These are phyloP conservation scores for Ennomos erosarius DNA, from an alignment of 2,888 invertebrate genomes.

Conservation along the genomic window DNA sequence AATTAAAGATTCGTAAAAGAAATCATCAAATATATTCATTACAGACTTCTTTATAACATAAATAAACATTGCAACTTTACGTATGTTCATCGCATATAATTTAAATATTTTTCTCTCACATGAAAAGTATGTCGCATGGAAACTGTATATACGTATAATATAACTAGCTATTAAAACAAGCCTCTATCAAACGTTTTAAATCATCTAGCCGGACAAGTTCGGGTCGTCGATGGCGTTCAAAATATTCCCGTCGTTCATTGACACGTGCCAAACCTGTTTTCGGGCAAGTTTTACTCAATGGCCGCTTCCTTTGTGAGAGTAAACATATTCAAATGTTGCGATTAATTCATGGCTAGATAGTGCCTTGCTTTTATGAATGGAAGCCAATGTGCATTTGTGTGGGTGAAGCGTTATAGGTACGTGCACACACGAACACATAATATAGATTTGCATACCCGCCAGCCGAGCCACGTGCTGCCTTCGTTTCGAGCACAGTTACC, in stretches of 20 bases:
- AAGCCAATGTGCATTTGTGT: slow-evolving; percentile 64
- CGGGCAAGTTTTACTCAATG: slow-evolving; percentile 81
- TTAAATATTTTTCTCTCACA: slow-evolving; percentile 3
- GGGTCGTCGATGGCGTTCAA: slow-evolving; percentile 71
- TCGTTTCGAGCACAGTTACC: slow-evolving; percentile 74
- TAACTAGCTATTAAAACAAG: slow-evolving; percentile 65
- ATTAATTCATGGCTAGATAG: slow-evolving; percentile 84
- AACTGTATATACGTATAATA: slow-evolving; percentile 41
- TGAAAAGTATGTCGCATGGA: slow-evolving; percentile 44
- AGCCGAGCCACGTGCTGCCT: slow-evolving; percentile 75
- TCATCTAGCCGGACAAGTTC: slow-evolving; percentile 70
- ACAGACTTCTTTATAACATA: slow-evolving; percentile 24
- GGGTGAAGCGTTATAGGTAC: slow-evolving; percentile 56
- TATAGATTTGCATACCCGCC: slow-evolving; percentile 77
- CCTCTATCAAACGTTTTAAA: slow-evolving; percentile 77
- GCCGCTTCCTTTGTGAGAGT: slow-evolving; percentile 83
- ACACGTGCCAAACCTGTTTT: slow-evolving; percentile 84
- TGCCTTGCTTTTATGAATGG: slow-evolving; percentile 83
- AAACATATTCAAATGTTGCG: slow-evolving; percentile 85
- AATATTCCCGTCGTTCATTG: slow-evolving; percentile 83
- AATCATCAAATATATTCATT: neutral
- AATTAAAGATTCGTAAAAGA: slow-evolving; percentile 23
- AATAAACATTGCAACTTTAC: neutral
- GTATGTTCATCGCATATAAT: neutral
- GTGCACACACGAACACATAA: slow-evolving; percentile 57